Percentiles rank a stretch among this genome's conserved stretches.
These are phyloP conservation scores for Amblyornis subalaris DNA, from an alignment of 2,113 vertebrate genomes.

Conservation along the genomic window DNA sequence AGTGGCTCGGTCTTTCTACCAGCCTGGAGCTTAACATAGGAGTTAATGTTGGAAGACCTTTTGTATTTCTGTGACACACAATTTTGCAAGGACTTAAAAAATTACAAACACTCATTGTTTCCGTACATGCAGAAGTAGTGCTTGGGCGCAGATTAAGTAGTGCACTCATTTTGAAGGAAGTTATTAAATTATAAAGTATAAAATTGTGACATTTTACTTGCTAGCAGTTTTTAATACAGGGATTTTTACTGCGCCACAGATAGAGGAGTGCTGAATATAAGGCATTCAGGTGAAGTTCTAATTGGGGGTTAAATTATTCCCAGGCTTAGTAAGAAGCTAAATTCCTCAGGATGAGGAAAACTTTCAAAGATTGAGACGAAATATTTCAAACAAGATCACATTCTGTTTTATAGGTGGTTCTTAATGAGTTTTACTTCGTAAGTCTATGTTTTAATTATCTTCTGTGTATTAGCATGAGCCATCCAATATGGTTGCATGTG, in stretches of 20 bases:
- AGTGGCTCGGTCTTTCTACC: neutral
- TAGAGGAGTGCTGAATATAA: neutral
- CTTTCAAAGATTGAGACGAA: neutral
- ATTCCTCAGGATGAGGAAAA: neutral
- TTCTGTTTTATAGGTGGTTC: neutral
- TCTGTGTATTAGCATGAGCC: neutral
- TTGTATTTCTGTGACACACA: neutral
- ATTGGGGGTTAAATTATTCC: conserved; percentile 7
- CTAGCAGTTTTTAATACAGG: neutral
- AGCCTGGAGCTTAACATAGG: neutral
- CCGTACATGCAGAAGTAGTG: neutral
- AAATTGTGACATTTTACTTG: neutral
- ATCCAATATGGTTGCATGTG: neutral
- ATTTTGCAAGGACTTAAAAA: neutral
- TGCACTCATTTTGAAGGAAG: neutral
- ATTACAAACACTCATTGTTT: neutral
- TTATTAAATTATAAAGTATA: neutral
- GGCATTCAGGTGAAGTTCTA: neutral
- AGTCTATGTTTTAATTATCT: conserved; percentile 3
- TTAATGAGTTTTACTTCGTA: conserved; percentile 22
- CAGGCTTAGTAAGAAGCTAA: neutral
- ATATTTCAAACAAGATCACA: neutral
- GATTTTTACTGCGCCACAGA: neutral
- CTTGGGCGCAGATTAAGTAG: neutral
- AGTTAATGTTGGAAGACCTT: neutral